Conservation (phyloP, 2,888 invertebrate species). For the Dryadula phaetusa region DNA sequence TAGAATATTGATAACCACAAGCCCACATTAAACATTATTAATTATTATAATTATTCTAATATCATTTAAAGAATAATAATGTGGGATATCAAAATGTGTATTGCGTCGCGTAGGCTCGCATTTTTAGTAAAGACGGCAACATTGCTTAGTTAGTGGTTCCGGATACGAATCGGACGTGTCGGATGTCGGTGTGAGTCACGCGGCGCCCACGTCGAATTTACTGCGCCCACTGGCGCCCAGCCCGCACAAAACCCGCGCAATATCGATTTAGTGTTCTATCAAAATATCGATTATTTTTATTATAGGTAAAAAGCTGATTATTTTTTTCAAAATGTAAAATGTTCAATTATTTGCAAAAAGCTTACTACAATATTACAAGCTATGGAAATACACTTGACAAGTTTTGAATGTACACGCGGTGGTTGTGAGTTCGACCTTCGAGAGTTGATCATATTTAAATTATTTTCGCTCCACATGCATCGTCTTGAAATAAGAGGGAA, state of each 20-base stretch:
- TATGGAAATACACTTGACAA: background rate
- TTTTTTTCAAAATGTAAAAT: background rate
- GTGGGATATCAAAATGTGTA: slow-evolving; percentile 65
- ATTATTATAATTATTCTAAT: background rate
- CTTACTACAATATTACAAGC: background rate
- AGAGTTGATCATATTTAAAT: background rate
- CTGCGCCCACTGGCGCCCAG: slow-evolving; percentile 58
- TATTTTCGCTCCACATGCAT: background rate
- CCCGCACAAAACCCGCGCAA: slow-evolving; percentile 47
- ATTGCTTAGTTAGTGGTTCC: slow-evolving; percentile 81
- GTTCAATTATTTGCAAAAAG: background rate
- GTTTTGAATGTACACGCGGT: too few species aligned
- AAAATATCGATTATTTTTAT: slow-evolving; percentile 35
- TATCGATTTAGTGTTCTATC: slow-evolving; percentile 44
- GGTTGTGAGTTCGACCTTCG: background rate
- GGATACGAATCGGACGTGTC: slow-evolving; percentile 84
- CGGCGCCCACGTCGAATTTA: slow-evolving; percentile 69
- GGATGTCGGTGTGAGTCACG: slow-evolving; percentile 84
- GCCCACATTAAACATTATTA: background rate
- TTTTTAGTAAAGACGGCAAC: slow-evolving; percentile 68
- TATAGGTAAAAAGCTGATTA: background rate
- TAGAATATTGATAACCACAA: background rate
- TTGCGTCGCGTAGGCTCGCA: slow-evolving; percentile 69
- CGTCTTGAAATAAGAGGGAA: too few species aligned
- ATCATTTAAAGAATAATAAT: slow-evolving; percentile 34